These are phyloP conservation scores for Eurytoma adleriae DNA, from an alignment of 2,888 invertebrate genomes.

Conservation along the genomic window DNA sequence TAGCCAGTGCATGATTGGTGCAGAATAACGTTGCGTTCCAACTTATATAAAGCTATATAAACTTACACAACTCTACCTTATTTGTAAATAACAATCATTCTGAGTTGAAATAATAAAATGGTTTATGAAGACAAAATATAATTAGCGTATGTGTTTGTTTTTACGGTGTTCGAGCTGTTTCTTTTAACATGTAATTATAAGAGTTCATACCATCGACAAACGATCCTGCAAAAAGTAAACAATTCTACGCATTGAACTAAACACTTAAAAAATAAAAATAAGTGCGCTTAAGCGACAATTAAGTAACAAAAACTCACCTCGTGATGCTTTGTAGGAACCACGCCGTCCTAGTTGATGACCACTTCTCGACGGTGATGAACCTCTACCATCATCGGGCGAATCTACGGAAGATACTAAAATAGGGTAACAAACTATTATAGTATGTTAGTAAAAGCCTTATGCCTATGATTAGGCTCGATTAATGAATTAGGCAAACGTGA, in stretches of 20 bases:
- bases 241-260: constrained; percentile 43
- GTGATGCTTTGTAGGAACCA: constrained; percentile 91
- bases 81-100: constrained; percentile 30
- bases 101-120: constrained; percentile 31
- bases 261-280: constrained; percentile 39
- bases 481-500: constrained; percentile 29
- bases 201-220: constrained; percentile 45
- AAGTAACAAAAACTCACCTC: constrained; percentile 81
- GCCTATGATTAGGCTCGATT: constrained; percentile 51
- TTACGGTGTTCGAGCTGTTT: constrained; percentile 37
- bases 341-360: constrained; percentile 84
- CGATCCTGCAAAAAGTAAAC: constrained; percentile 51
- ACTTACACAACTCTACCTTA: constrained; percentile 46
- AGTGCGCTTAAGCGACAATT: constrained; percentile 31
- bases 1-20: constrained; percentile 70
- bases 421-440: constrained; percentile 69
- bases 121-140: constrained; percentile 31
- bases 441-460: constrained; percentile 59
- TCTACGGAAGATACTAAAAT: constrained; percentile 78
- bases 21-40: constrained; percentile 72
- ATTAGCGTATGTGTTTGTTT: constrained; percentile 37
- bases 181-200: constrained; percentile 33
- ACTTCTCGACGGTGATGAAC: constrained; percentile 84
- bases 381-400: constrained; percentile 87
- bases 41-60: constrained; percentile 62